phyloP scores from a whole-genome alignment of 2,113 vertebrate genomes.

The Paradisaea rubra region DNA sequence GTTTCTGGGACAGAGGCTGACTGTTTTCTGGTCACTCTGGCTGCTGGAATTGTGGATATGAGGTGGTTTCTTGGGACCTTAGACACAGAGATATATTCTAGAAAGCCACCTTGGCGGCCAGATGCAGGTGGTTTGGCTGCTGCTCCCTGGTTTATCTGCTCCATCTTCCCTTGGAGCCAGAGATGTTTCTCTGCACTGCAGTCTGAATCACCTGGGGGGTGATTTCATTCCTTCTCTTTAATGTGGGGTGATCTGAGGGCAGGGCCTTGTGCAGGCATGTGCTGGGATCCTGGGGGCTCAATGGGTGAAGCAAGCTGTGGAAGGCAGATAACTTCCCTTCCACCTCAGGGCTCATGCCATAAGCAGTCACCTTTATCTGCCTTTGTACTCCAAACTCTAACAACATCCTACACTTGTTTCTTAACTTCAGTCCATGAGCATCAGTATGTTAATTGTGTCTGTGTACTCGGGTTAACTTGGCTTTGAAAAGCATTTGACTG shows the following conservation, averaged over 20 bases:
- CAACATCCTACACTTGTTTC: background rate
- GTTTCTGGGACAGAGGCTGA: background rate
- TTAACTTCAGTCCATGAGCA: background rate
- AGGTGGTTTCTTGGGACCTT: background rate
- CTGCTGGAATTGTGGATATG: background rate
- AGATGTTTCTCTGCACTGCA: background rate
- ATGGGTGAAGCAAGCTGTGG: background rate
- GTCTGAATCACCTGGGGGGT: background rate
- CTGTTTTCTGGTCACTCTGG: background rate
- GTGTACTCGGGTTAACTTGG: background rate
- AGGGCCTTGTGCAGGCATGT: background rate
- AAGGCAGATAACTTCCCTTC: background rate
- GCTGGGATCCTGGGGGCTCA: background rate
- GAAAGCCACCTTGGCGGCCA: fast-evolving
- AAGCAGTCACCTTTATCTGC: background rate
- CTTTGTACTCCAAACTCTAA: background rate
- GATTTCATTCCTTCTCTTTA: background rate
- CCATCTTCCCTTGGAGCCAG: background rate
- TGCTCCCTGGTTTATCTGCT: background rate
- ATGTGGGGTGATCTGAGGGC: background rate
- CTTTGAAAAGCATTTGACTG: background rate
- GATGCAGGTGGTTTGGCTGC: background rate
- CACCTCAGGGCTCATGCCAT: background rate
- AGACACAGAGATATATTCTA: background rate
- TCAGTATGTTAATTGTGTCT: background rate